A percentile compares a stretch with the other conserved stretches of the same genome.
phyloP scores from a whole-genome alignment of 2,797 vertebrate species.

The Tamandua tetradactyla region DNA sequence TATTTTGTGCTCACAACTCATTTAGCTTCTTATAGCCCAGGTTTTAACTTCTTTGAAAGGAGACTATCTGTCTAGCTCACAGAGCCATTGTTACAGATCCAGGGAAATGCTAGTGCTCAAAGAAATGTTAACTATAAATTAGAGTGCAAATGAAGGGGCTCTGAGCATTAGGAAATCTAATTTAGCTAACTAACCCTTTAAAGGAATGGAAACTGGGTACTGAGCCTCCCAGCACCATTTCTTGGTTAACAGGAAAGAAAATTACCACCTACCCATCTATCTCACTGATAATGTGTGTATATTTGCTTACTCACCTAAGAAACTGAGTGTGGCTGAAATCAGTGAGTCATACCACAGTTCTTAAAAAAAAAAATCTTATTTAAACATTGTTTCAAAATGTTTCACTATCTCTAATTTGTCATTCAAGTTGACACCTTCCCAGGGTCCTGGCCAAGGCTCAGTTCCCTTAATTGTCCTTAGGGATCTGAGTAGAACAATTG shows the following conservation, averaged over 20 bases:
- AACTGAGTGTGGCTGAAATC: neutral
- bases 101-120: neutral
- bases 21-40: neutral
- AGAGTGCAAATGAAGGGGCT: neutral
- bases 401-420: neutral
- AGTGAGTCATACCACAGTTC: neutral
- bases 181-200: neutral
- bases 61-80: neutral
- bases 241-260: neutral
- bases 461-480: neutral
- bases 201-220: neutral
- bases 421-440: neutral
- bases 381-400: slow-evolving; percentile 24
- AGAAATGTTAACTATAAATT: neutral
- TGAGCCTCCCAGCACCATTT: neutral
- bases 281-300: neutral
- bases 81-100: neutral
- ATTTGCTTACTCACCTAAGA: slow-evolving; percentile 6
- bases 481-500: neutral
- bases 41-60: neutral
- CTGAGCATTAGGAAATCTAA: neutral
- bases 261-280: neutral
- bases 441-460: neutral
- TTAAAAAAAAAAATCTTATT: slow-evolving; percentile 11
- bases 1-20: neutral